Evolutionary conservation across 2,113 vertebrate species (phyloP), one percentile per base, ranked within the genome.

Genomic region (Melanerpes formicivorus): DNA sequence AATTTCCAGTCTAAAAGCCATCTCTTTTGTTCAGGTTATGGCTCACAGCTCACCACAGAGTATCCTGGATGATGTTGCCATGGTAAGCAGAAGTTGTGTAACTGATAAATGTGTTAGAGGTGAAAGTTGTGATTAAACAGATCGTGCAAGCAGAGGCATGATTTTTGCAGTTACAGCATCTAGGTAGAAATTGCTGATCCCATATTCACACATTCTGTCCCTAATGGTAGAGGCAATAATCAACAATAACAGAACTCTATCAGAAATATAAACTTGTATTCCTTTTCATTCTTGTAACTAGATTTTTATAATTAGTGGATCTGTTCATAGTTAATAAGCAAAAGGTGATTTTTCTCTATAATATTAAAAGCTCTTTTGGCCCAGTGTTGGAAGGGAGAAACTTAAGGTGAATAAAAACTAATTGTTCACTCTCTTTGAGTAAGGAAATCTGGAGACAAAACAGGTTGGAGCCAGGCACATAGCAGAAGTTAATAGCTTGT

Each of bases 11-110:
- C 21, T 93, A n/a, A 95, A 60, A 82, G 11, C 14, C 14, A 8
- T 40, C 77, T 80, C 2, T 96, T 93, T 96, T 13, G 94, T 92
- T 89, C 97, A 99, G 99, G 99, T 99, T 96, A 99, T 99, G 99
- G 99, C 99, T 95, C 99, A 99, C 97, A 99, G 99, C 95, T 98
- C 98, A 73, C 99, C 99, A 30, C 99, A 99, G 94, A 98, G 98
- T 92, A 99, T 99, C 96, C 96, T 99, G 97, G 99, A 99, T 96
- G 99, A 99, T 95, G 99, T 99, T 96, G 99, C 99, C 58, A 99
- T 99, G 99, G 99, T 99, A 97, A 99, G 99, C 97, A 90, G 76
- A 67, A 93, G 80, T 72, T 93, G 34, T 48, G 23, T 70, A 60
- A 78, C 46, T 79, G 32, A 66, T 34, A 52, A 2, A 4, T 17